phyloP scores from a whole-genome alignment of 2,888 invertebrate species.

The Mesorhabditis spiculigera region DNA sequence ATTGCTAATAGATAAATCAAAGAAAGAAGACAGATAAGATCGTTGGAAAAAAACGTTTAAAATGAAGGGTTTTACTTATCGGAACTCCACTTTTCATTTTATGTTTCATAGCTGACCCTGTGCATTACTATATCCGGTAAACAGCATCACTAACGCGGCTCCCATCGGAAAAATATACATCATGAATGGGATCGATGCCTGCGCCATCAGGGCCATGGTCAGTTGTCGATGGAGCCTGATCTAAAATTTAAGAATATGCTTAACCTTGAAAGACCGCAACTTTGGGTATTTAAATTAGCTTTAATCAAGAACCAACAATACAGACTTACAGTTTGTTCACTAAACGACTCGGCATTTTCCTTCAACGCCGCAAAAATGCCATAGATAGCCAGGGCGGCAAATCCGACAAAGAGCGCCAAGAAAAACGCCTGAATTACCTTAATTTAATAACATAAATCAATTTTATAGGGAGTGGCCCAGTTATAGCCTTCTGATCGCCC shows the following conservation, averaged over 20 bases:
- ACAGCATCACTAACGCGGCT: neutral
- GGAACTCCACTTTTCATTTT: neutral
- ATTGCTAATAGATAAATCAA: neutral
- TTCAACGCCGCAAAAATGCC: neutral
- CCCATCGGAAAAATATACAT: constrained; percentile 4
- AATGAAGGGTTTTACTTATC: neutral
- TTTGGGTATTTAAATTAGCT: neutral
- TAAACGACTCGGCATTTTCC: neutral
- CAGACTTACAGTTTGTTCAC: neutral
- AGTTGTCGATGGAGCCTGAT: constrained; percentile 4
- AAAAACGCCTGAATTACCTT: neutral
- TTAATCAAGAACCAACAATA: too few relatives aligned
- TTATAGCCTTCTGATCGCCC: too few relatives aligned
- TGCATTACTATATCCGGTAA: neutral
- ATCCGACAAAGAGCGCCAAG: neutral
- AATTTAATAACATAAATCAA: too few relatives aligned
- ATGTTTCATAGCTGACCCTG: neutral
- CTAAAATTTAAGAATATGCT: neutral
- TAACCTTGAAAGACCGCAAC: neutral
- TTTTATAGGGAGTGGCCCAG: too few relatives aligned
- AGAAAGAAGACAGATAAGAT: too few relatives aligned
- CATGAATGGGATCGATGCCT: constrained; percentile 1
- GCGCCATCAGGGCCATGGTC: neutral
- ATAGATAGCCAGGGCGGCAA: neutral
- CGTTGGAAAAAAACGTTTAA: too few relatives aligned